Evolutionary conservation across 2,113 vertebrate species (phyloP), one percentile per base, ranked within the genome.

Genomic region (Gasterosteus nipponicus): DNA sequence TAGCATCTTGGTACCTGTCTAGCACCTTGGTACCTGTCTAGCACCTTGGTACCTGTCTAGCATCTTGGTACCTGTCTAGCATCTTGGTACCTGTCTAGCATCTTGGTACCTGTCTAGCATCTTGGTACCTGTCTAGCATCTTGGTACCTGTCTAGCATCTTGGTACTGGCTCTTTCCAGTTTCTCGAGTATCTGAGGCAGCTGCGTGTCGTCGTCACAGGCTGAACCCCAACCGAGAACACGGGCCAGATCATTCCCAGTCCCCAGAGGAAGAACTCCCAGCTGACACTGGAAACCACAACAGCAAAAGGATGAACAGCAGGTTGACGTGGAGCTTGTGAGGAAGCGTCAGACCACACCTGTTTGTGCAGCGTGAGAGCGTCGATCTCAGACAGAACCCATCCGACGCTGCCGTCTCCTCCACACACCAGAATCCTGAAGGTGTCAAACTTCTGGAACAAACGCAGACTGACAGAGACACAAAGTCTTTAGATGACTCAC

Each of bases 351-450:
- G 16, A 16, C 5, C 47, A 9, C 18, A 49, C 49, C 96, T 99
- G 97, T 86, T 98, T 99, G 91, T 99, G 98, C 65, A 99, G 95
- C 56, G 92, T 98, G 67, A 99, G 96, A 46, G 95, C 90, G 44
- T 99, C 98, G 0, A 99, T 99, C 93, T 99, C 98, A 0, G 98
- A 99, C 63, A 99, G 95, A 49, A 99, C 98, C 98, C 98, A 99
- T 70, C 98, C 97, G 9, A 99, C 98, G 26, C 98, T 99, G 82
- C 98, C 98, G 1, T 99, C 98, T 26, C 98, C 98, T 46, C 98
- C 98, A 53, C 98, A 99, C 63, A 99, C 98, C 73, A 99, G 92
- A 89, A 99, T 99, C 82, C 97, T 95, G 92, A 99, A 99, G 0
- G 97, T 99, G 83, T 98, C 97, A 46, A 99, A 99, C 91, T 97